Conservation (phyloP, 2,113 vertebrate species). For the Trematocara variabile region DNA sequence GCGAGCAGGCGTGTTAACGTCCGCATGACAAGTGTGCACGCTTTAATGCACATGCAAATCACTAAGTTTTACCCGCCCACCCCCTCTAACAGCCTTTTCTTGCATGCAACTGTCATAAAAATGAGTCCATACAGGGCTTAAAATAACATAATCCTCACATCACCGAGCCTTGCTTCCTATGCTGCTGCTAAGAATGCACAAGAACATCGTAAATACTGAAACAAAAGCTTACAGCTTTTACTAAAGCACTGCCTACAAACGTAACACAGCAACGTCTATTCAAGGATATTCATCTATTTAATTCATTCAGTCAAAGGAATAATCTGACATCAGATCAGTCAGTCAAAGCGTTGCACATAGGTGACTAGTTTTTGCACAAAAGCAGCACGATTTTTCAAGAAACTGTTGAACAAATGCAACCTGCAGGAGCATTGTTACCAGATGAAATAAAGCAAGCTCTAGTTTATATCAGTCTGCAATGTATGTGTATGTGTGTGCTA, state of each 20-base stretch:
- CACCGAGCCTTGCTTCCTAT: not conserved
- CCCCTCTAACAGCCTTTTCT: not conserved
- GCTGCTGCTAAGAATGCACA: not conserved
- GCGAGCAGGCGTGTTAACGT: constrained; percentile 30
- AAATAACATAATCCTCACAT: constrained; percentile 25
- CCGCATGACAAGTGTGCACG: constrained; percentile 6
- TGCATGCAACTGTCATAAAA: constrained; percentile 17
- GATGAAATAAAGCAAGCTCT: not conserved
- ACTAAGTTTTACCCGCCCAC: not conserved
- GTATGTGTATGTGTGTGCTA: rapidly evolving
- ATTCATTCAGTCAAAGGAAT: not conserved
- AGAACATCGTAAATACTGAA: not conserved
- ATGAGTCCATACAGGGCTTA: constrained; percentile 18
- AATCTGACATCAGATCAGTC: not conserved
- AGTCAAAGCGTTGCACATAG: not conserved
- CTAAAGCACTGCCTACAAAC: not conserved
- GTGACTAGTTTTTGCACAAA: not conserved
- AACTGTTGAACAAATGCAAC: not conserved
- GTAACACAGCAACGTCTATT: not conserved
- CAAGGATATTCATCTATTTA: not conserved
- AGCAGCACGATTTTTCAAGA: not conserved
- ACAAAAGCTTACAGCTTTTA: not conserved
- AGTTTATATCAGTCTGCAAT: not conserved
- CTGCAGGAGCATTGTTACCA: not conserved
- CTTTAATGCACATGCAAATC: constrained; percentile 17